These are phyloP conservation scores for Chlorops oryzae DNA, from an alignment of 1,140 invertebrate species.

Conservation along the genomic window DNA sequence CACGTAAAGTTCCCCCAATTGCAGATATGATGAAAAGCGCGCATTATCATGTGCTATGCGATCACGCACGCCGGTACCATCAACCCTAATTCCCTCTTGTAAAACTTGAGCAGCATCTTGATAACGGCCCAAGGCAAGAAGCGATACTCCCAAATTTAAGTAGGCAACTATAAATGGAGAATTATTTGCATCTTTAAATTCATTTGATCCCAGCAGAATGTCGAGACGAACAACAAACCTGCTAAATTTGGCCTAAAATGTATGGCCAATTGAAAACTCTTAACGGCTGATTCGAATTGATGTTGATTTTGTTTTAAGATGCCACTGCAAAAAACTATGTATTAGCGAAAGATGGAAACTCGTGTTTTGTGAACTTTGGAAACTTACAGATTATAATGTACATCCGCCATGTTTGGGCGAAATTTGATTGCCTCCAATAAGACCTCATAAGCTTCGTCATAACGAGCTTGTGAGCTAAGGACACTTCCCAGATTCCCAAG, in stretches of 20 bases:
- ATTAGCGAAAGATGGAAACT: background rate
- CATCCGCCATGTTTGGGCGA: slow-evolving; percentile 92
- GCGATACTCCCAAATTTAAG: slow-evolving; percentile 84
- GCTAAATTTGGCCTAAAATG: slow-evolving; percentile 89
- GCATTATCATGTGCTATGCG: slow-evolving; percentile 83
- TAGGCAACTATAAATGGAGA: slow-evolving; percentile 75
- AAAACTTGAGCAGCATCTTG: slow-evolving; percentile 80
- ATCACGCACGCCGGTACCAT: slow-evolving; percentile 82
- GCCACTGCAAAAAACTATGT: slow-evolving; percentile 72
- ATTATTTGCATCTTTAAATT: too few relatives aligned
- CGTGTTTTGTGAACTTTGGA: too few relatives aligned
- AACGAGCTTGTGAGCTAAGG: slow-evolving; percentile 75
- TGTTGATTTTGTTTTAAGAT: slow-evolving; percentile 87
- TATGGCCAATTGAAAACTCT: slow-evolving; percentile 88
- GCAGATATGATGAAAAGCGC: slow-evolving; percentile 82
- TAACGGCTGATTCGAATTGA: slow-evolving; percentile 80
- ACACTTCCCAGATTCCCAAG: slow-evolving; percentile 91
- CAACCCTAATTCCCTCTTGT: slow-evolving; percentile 71
- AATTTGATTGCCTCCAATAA: slow-evolving; percentile 79
- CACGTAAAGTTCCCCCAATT: slow-evolving; percentile 82
- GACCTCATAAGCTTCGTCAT: slow-evolving; percentile 78
- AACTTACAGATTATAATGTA: slow-evolving; percentile 97
- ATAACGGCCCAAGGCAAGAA: slow-evolving; percentile 72
- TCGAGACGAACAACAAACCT: slow-evolving; percentile 80
- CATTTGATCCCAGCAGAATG: too few relatives aligned